phyloP scores from a whole-genome alignment of 1,140 invertebrate genomes.

The Eriocheir sinensis region DNA sequence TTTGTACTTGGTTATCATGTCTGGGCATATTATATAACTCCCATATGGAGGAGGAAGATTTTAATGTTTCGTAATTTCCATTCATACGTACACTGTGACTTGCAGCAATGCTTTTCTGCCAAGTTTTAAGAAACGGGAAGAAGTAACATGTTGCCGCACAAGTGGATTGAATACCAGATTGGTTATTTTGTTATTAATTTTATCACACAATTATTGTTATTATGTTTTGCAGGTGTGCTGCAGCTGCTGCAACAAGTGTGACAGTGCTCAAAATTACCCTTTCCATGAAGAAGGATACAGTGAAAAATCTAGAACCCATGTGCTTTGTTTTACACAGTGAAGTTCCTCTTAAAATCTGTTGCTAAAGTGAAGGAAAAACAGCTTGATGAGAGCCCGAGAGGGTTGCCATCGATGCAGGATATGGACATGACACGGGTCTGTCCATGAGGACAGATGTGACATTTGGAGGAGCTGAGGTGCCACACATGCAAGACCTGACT shows the following conservation, averaged over 20 bases:
- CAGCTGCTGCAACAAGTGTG: conserved; percentile 17
- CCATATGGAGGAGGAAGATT: no score
- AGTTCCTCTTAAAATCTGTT: conserved; percentile 47
- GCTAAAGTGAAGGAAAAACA: conserved; percentile 38
- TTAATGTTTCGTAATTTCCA: neutral
- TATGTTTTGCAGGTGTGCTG: conserved; percentile 2
- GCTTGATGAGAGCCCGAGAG: conserved; percentile 57
- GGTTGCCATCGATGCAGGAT: conserved; percentile 53
- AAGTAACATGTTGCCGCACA: neutral
- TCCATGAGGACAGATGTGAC: conserved; percentile 61
- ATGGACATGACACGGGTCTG: conserved; percentile 63
- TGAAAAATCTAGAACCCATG: conserved; percentile 56
- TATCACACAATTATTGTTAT: neutral
- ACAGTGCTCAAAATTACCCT: conserved; percentile 51
- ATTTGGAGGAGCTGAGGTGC: conserved; percentile 14
- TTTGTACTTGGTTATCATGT: neutral
- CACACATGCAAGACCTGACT: conserved; percentile 60
- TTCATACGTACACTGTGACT: neutral
- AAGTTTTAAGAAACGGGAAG: neutral
- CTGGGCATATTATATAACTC: no score
- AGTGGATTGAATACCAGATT: neutral
- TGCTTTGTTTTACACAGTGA: conserved; percentile 31
- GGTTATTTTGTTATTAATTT: neutral
- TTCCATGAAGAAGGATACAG: conserved; percentile 58
- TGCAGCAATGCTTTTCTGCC: neutral